Evolutionary conservation across 2,113 vertebrate species (phyloP), one percentile per base, ranked within the genome.

Genomic region (Melanotaenia duboulayi): DNA sequence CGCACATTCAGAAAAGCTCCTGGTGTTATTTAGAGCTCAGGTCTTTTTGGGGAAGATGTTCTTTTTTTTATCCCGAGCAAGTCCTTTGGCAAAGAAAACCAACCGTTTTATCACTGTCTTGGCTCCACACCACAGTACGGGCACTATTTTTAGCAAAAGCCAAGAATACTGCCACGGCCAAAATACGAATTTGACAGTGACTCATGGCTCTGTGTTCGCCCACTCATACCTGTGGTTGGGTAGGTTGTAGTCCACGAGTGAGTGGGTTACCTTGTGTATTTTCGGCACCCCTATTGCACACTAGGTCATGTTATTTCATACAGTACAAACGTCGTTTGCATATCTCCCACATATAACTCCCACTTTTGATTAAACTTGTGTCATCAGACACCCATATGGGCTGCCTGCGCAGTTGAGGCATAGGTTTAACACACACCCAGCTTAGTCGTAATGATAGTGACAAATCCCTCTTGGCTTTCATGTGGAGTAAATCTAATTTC

Each of bases 111-210:
- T 85, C 80, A 83, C 74, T 77, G 78, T 79, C 83, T 87, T 85
- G 65, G 83, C 83, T 83, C 58, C 66, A 7, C 65, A 79, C 65
- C 63, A 71, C 70, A 74, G 56, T 80, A 88, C 25, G 62, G 71
- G 20, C 71, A 46, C 86, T 90, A 88, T 91, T 86, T 89, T 88
- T 87, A 86, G 84, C 51, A 62, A 64, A 86, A 85, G 68, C 77
- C 71, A 73, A 82, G 73, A 90, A 86, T 85, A 76, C 82, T 82
- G 78, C 78, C 79, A 77, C 66, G 51, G 72, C 76, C 80, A 86
- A 85, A 66, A 86, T 89, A 69, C 79, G 76, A 76, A 84, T 82
- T 69, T 84, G 83, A 90, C 89, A 86, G 70, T 85, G 84, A 86
- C 75, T 86, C 86, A 83, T 84, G 73, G 55, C 70, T 83, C 75